Evolutionary conservation across 2,888 invertebrate species (phyloP), one percentile per base, ranked within the genome.

Genomic region (Drosophila siamana): DNA sequence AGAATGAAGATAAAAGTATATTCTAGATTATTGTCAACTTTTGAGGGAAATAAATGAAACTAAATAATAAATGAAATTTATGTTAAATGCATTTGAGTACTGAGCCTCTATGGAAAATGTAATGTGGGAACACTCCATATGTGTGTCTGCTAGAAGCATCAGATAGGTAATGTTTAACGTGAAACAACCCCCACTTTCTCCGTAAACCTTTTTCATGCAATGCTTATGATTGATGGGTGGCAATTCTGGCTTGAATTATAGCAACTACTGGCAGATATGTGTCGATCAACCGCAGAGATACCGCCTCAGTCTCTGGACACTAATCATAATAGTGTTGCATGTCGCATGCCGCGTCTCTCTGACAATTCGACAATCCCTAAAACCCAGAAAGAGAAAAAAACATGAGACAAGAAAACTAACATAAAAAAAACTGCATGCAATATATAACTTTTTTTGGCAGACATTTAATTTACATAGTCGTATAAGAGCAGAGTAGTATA

Each of bases 381-480:
- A 44, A 19, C n/a, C 24, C n/a, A 24, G 9, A 43, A 50, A 59
- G 15, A 0, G 8, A n/a, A 43, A 50, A 59, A 22, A 0, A 28
- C 2, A 40, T 30, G 19, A 24, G 2, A 24, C n/a, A 13, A 13
- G 26, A 8, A 24, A 54, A 54, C 15, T 9, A 46, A 47, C 26
- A 16, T 26, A 22, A 28, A 36, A 50, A 50, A 41, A 52, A 41
- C 16, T 16, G 36, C 57, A 54, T 36, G 36, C 36, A 44, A 59
- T 59, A 40, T 73, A 46, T 46, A 64, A 52, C 22, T 22, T 75
- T 69, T 69, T 70, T 74, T 47, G 55, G 33, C 72, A 72, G 55
- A 68, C 68, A 76, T 72, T 74, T 68, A 55, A 85, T 80, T 78
- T 73, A 59, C 73, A 78, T 75, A 73, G 68, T 47, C 59, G 52